A percentile compares a stretch with the other conserved stretches of the same genome.
Evolutionary conservation across 30 jellyfish, hydroid and myxozoan genomes (phyloP).

Genomic region (Rhopilema esculentum): DNA sequence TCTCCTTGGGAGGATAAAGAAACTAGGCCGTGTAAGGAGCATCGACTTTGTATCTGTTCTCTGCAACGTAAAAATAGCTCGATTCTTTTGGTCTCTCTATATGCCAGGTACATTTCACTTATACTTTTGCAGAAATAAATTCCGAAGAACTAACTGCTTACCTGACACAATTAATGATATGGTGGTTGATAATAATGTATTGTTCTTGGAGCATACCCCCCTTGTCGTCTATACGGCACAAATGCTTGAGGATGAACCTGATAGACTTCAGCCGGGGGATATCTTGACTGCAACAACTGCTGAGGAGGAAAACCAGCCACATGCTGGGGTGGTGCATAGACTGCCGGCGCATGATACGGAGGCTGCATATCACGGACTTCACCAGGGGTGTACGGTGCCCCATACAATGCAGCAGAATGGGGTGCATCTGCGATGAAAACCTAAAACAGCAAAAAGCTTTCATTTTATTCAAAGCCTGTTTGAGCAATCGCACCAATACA

Average conservation of each 20-base stretch:
- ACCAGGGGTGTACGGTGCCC: constrained; percentile 68
- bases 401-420: constrained; percentile 78
- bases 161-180: constrained; percentile 8
- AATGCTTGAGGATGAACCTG: constrained; percentile 70
- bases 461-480: background rate
- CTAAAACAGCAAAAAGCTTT: background rate
- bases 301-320: constrained; percentile 75
- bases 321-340: constrained; percentile 51
- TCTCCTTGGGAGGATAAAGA: too few relatives aligned
- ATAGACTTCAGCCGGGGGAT: constrained; percentile 65
- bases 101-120: background rate
- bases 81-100: background rate
- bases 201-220: constrained; percentile 59
- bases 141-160: background rate
- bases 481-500: too few relatives aligned
- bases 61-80: too few relatives aligned
- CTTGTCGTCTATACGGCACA: constrained; percentile 66
- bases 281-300: constrained; percentile 63
- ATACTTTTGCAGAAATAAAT: background rate
- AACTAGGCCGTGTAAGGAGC: too few relatives aligned
- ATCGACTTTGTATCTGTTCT: too few relatives aligned
- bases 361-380: constrained; percentile 66
- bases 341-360: constrained; percentile 63
- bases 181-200: constrained; percentile 61
- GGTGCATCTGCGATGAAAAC: constrained; percentile 80